Base-by-base conservation (phyloP, 2,113 vertebrate species). In the Ivindomyrus marchei region DNA sequence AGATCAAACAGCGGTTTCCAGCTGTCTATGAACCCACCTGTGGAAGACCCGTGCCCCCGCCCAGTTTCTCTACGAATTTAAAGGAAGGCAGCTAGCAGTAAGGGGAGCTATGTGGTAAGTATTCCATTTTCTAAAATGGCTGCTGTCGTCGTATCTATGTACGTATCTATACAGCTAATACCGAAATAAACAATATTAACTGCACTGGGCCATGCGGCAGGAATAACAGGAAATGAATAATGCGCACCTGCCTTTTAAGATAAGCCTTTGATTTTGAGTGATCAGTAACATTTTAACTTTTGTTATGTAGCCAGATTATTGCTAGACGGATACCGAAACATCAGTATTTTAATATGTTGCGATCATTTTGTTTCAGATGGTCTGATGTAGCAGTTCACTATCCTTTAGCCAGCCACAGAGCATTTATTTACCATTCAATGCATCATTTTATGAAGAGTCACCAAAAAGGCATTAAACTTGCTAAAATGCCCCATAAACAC, bases 221-320 rank as follows among this genome's bases (percentile, higher is more conserved):
- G 45, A 86, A 86, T 50, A 27, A 47, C 83, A 85, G 45, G 45
- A 47, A 85, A 45, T 3, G 42, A 70, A 31, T 70, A 70, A 45
- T 45, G 45, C 3, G 17, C 83, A 85, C 39, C 19, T 24, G 36
- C 39, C 45, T 46, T n/a, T 85, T 85, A 50, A 27, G 13, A 31
- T 31, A 86, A 52, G n/a, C 85, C 47, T 86, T 50, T 86, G 45
- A 86, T 86, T 52, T 36, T 52, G 85, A 86, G 85, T 52, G 47
- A 86, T 86, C 85, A 24, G 24, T 47, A 86, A 50, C 85, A 86
- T 47, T 85, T 85, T 85, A 47, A 45, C 46, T 47, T 85, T 47
- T 39, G 21, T 62, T 62, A 62, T 70, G 62, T 70, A 17, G 36
- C 39, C 36, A 42, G 36, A 80, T 80, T 80, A 80, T 42, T 80